phyloP scores from a whole-genome alignment of 2,797 vertebrate genomes.

The Anabacerthia variegaticeps region DNA sequence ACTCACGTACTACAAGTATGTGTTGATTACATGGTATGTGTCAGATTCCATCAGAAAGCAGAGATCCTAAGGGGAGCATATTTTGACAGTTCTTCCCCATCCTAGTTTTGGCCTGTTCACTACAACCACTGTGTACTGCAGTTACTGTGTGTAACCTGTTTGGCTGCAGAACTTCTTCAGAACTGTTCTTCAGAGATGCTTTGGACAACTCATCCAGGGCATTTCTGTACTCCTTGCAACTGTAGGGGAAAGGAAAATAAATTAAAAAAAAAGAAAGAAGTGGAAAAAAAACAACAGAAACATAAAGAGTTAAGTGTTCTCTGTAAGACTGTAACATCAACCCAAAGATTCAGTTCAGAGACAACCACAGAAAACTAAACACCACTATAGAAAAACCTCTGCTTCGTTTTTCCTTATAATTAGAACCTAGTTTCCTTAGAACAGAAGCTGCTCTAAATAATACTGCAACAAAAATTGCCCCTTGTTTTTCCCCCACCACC shows the following conservation, averaged over 20 bases:
- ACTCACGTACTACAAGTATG: background rate
- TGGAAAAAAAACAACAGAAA: background rate
- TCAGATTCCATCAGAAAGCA: background rate
- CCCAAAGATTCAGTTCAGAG: background rate
- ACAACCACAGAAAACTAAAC: background rate
- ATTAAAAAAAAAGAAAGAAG: background rate
- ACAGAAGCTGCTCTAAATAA: background rate
- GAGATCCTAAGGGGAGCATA: background rate
- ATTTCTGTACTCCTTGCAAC: conserved; percentile 97
- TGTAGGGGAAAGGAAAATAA: conserved; percentile 44
- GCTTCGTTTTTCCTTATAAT: background rate
- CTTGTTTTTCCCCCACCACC: background rate
- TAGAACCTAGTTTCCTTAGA: background rate
- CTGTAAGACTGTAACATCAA: background rate
- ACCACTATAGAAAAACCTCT: background rate
- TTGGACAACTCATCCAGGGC: conserved; percentile 92
- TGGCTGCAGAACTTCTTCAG: conserved; percentile 82
- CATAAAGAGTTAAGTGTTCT: background rate
- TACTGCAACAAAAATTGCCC: background rate
- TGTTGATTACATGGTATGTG: background rate
- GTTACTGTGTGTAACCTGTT: conserved; percentile 76
- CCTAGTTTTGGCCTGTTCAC: background rate
- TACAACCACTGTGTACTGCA: background rate
- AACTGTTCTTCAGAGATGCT: conserved; percentile 73
- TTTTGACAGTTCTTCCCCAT: background rate